These are phyloP conservation scores for Xenotilapia leptura DNA, from an alignment of 2,113 vertebrate species.

Conservation along the genomic window DNA sequence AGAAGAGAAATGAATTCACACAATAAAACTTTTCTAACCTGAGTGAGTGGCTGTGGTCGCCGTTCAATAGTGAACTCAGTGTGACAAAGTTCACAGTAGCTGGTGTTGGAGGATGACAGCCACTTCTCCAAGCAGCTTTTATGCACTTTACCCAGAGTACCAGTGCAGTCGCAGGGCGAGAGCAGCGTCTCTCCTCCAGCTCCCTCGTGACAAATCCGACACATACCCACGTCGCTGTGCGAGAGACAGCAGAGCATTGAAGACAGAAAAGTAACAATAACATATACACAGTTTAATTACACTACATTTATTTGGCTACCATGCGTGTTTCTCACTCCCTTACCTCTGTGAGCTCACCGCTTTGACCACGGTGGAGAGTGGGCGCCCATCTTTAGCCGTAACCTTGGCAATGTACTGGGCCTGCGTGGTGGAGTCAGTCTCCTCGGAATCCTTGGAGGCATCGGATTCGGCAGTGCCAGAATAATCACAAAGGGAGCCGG, in stretches of 20 bases:
- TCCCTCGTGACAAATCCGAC: conserved; percentile 96
- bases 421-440: conserved; percentile 74
- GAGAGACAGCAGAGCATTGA: neutral
- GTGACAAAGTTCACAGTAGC: conserved; percentile 98
- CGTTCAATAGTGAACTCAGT: conserved; percentile 94
- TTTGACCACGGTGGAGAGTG: conserved; percentile 92
- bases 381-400: conserved; percentile 86
- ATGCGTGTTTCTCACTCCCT: neutral
- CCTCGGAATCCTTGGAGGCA: conserved; percentile 84
- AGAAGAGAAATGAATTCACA: neutral
- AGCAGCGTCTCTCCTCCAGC: conserved; percentile 86
- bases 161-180: conserved; percentile 92
- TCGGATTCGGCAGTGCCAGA: conserved; percentile 72
- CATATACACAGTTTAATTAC: neutral
- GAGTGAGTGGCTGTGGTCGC: conserved; percentile 87
- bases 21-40: conserved; percentile 70
- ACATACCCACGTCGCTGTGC: conserved; percentile 89
- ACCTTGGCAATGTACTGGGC: conserved; percentile 92
- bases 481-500: conserved; percentile 91
- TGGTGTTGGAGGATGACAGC: conserved; percentile 98
- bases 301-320: neutral
- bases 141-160: conserved; percentile 95
- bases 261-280: neutral
- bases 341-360: conserved; percentile 88
- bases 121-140: conserved; percentile 97